phyloP scores from a whole-genome alignment of 2,888 invertebrate genomes.

The Xanthostigma xanthostigma region DNA sequence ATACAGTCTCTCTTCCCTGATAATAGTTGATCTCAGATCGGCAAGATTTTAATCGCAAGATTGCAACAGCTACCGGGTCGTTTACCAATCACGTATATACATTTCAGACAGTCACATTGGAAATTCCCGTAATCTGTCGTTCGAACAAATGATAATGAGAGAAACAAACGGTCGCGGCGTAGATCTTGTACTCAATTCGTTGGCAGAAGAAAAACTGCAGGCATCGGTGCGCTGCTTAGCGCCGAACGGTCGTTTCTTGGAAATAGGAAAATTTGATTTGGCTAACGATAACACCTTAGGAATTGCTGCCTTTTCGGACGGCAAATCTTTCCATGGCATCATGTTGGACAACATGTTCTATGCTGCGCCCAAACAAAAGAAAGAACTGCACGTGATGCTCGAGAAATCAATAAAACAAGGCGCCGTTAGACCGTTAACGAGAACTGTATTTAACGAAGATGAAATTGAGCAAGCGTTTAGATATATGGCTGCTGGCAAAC shows the following conservation, averaged over 20 bases:
- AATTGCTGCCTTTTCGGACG: slow-evolving; percentile 53
- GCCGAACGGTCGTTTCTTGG: slow-evolving; percentile 53
- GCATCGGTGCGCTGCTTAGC: slow-evolving; percentile 49
- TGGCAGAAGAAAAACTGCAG: slow-evolving; percentile 80
- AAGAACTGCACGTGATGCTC: slow-evolving; percentile 35
- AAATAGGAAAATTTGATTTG: slow-evolving; percentile 78
- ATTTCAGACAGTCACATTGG: slow-evolving; percentile 52
- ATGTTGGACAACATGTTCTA: slow-evolving; percentile 55
- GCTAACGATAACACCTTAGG: slow-evolving; percentile 45
- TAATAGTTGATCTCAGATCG: no score
- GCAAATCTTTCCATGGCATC: slow-evolving; percentile 62
- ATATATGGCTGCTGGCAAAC: slow-evolving; percentile 51
- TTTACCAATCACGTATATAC: neutral
- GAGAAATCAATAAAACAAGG: slow-evolving; percentile 42
- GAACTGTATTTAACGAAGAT: slow-evolving; percentile 44
- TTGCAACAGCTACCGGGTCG: no score
- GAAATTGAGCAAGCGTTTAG: slow-evolving; percentile 60
- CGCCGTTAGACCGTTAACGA: slow-evolving; percentile 50
- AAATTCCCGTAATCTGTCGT: slow-evolving; percentile 72
- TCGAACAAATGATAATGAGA: slow-evolving; percentile 69
- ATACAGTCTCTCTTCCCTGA: no score
- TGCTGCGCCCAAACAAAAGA: slow-evolving; percentile 32
- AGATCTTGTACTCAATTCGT: slow-evolving; percentile 78
- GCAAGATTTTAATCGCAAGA: no score
- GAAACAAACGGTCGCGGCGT: slow-evolving; percentile 79